A percentile compares a stretch with the other conserved stretches of the same genome.
phyloP scores from a whole-genome alignment of 1,140 invertebrate genomes.

The Neodiprion fabricii region DNA sequence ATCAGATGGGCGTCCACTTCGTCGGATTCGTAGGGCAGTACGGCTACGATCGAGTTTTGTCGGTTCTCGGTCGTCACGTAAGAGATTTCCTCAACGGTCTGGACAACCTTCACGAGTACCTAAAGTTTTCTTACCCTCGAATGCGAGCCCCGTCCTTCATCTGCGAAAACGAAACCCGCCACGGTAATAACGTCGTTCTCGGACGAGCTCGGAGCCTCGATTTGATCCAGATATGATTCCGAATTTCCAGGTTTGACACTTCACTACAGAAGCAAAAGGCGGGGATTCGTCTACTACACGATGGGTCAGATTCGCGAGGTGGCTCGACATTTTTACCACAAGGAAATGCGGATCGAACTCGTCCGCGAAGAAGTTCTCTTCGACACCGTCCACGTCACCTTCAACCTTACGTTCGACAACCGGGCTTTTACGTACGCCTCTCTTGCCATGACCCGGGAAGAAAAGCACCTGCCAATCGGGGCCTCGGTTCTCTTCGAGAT shows the following conservation, averaged over 20 bases:
- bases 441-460: constrained; percentile 81
- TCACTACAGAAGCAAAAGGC: constrained; percentile 91
- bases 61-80: constrained; percentile 90
- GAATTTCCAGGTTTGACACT: constrained; percentile 77
- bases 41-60: constrained; percentile 90
- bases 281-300: constrained; percentile 94
- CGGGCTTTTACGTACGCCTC: constrained; percentile 82
- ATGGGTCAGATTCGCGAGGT: constrained; percentile 96
- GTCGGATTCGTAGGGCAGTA: constrained; percentile 93
- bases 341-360: constrained; percentile 90
- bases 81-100: constrained; percentile 95
- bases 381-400: constrained; percentile 92
- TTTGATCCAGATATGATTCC: too few relatives aligned
- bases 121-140: constrained; percentile 95
- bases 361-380: constrained; percentile 84
- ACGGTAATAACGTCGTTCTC: constrained; percentile 49
- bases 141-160: constrained; percentile 95
- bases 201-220: too few relatives aligned
- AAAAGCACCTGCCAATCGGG: constrained; percentile 85
- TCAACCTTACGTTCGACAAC: constrained; percentile 94
- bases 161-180: constrained; percentile 91
- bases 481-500: constrained; percentile 93
- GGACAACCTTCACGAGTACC: constrained; percentile 96
- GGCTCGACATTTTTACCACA: constrained; percentile 90
- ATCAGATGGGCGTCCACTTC: constrained; percentile 89